phyloP scores from a whole-genome alignment of 2,888 invertebrate species.

The Dryobotodes eremita region DNA sequence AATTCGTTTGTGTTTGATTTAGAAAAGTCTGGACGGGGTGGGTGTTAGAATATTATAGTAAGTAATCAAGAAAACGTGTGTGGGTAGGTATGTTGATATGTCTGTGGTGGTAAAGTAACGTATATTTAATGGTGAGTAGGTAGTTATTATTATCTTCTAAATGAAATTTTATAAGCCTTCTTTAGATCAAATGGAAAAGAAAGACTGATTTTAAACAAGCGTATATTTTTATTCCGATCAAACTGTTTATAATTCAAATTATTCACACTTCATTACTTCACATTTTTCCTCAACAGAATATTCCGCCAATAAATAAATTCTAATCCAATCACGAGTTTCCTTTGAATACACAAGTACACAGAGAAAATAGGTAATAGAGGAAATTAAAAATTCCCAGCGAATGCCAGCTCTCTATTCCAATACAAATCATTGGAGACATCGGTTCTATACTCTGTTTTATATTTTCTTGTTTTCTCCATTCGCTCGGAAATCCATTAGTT shows the following conservation, averaged over 20 bases:
- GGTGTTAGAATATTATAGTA: slow-evolving; percentile 25
- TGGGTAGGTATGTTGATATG: neutral
- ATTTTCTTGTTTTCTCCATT: slow-evolving; percentile 70
- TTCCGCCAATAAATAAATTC: slow-evolving; percentile 24
- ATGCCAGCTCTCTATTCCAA: slow-evolving; percentile 71
- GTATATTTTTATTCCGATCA: neutral
- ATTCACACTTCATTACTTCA: slow-evolving; percentile 25
- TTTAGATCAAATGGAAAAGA: too few species aligned
- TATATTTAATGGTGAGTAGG: too few species aligned
- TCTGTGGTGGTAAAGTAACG: neutral
- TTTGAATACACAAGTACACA: slow-evolving; percentile 44
- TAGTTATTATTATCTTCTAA: too few species aligned
- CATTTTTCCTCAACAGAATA: slow-evolving; percentile 14
- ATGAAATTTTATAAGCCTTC: neutral
- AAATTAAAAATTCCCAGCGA: slow-evolving; percentile 77
- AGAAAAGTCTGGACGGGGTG: neutral
- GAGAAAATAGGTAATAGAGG: slow-evolving; percentile 41
- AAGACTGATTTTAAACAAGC: neutral
- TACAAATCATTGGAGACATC: slow-evolving; percentile 76
- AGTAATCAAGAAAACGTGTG: slow-evolving; percentile 8
- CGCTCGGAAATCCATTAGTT: slow-evolving; percentile 81
- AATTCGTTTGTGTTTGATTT: slow-evolving; percentile 42
- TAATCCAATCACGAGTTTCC: slow-evolving; percentile 47
- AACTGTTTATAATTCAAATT: slow-evolving; percentile 7
- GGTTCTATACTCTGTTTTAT: slow-evolving; percentile 67